Percentiles rank a stretch among this genome's conserved stretches.
These are phyloP conservation scores for Dunckerocampus dactyliophorus DNA, from an alignment of 2,113 vertebrate genomes.

Conservation along the genomic window DNA sequence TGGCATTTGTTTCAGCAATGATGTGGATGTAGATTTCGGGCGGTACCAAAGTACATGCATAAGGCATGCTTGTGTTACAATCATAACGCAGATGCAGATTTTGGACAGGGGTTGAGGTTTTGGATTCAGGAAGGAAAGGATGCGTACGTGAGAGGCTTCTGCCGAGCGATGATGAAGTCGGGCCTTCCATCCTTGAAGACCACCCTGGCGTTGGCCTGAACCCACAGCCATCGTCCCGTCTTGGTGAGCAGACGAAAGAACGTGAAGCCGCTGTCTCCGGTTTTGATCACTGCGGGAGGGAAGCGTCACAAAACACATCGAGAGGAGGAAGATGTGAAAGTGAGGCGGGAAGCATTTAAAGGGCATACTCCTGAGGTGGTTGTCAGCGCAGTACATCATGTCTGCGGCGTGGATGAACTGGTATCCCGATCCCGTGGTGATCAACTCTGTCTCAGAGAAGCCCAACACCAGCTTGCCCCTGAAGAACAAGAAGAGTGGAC, in stretches of 20 bases:
- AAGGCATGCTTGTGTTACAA: too few species aligned
- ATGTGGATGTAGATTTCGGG: too few species aligned
- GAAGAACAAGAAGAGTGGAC: neutral
- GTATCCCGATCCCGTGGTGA: conserved; percentile 72
- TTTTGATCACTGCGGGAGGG: conserved; percentile 75
- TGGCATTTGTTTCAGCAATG: too few species aligned
- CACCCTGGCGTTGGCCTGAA: conserved; percentile 77
- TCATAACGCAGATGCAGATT: too few species aligned
- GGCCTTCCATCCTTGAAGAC: conserved; percentile 75
- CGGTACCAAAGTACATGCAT: too few species aligned
- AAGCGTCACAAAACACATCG: neutral
- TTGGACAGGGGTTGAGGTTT: too few species aligned
- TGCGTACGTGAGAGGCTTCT: conserved; percentile 74
- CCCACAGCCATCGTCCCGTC: conserved; percentile 74
- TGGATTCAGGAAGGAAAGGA: too few species aligned
- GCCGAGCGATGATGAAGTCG: conserved; percentile 74
- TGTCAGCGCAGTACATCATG: conserved; percentile 78
- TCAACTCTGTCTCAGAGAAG: conserved; percentile 73
- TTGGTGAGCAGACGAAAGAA: conserved; percentile 82
- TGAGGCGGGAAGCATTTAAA: too few species aligned
- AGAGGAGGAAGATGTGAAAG: too few species aligned
- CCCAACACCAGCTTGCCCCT: conserved; percentile 74
- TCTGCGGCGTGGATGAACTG: conserved; percentile 78
- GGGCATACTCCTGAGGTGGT: conserved; percentile 72
- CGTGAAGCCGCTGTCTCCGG: conserved; percentile 72